Conservation (phyloP, 2,113 vertebrate species). For the Alexandromys fortis region DNA sequence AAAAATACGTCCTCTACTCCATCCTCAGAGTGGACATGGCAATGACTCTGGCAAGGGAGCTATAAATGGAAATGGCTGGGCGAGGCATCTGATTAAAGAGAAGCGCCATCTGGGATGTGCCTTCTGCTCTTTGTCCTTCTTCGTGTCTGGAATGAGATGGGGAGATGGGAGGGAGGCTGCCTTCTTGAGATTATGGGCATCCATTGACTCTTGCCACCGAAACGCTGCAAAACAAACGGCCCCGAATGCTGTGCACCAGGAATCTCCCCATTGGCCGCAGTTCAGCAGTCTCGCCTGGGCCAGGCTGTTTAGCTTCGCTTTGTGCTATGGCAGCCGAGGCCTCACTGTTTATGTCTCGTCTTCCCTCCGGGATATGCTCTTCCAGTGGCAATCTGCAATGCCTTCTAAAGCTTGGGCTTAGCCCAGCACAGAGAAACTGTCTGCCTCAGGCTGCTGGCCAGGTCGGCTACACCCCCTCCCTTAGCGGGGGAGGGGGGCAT, state of each 20-base stretch:
- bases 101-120: neutral
- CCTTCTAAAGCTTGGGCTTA: neutral
- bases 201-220: neutral
- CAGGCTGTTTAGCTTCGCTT: neutral
- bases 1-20: neutral
- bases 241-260: neutral
- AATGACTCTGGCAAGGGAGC: neutral
- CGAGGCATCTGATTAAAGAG: slow-evolving; percentile 24
- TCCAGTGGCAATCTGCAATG: neutral
- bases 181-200: neutral
- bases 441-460: neutral
- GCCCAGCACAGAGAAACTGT: neutral
- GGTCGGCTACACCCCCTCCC: neutral
- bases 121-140: slow-evolving; percentile 7
- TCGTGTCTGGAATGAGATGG: neutral
- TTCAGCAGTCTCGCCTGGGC: neutral
- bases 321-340: neutral
- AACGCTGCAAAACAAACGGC: neutral
- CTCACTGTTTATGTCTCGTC: neutral
- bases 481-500: neutral
- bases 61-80: neutral
- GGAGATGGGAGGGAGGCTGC: neutral
- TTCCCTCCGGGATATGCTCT: neutral
- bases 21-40: neutral
- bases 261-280: neutral